Base-by-base conservation (phyloP, 2,797 vertebrate species). In the Sebastes ruberrimus region DNA sequence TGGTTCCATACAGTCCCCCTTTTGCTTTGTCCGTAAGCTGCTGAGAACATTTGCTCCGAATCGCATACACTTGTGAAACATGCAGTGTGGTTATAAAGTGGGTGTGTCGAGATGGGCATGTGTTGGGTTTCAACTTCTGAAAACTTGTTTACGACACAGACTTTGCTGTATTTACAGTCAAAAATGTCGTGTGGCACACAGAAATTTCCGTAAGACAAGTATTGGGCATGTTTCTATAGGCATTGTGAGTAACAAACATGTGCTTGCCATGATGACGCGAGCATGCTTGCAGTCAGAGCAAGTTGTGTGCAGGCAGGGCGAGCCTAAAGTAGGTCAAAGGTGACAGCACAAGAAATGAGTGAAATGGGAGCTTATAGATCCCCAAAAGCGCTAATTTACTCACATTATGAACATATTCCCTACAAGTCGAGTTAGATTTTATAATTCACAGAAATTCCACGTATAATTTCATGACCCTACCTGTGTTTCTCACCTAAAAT, bases 251-350 rank as follows among this genome's bases (percentile, higher is more conserved):
- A 52, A 71, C 4, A 74, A 42, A 70, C 61, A 66, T 59, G 52
- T 38, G 35, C 0, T 52, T 52, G 35, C 64, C 38, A 35, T 46
- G 46, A 76, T 13, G 33, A 76, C 25, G 71, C 16, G 56, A 60
- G 69, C 60, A 53, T 38, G 62, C 35, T 25, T 60, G 72, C 76
- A 75, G 68, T 70, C 49, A 71, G 46, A 63, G 53, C n/a, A 38
- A 73, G 82, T 1, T 9, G 42, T 16, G 59, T 46, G 11, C 70
- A 78, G 2, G 33, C 11, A 33, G 56, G 32, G 30, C 7, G 3
- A 76, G 55, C 53, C 10, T 35, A 91, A 61, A 94, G 81, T 94
- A 88, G 94, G 94, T 89, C 92, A 95, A 94, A 95, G 93, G 93
- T 94, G 82, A 94, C 56, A 2, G 32, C 83, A 82, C 64, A 77